Evolutionary conservation across 2,888 invertebrate genomes (phyloP).

Genomic region (Papilio protenor): DNA sequence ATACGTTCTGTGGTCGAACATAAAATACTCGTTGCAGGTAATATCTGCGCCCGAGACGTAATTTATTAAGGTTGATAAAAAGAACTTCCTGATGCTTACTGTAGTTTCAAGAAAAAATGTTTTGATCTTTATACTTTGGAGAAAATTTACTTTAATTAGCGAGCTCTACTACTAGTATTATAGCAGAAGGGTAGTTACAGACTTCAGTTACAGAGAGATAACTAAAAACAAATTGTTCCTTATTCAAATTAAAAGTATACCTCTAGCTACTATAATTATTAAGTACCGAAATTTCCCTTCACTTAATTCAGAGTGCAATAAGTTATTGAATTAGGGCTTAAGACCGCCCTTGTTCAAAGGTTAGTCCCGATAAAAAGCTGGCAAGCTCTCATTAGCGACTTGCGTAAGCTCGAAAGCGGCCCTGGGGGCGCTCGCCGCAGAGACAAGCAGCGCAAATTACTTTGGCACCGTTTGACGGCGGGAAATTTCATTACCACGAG

Average conservation of each 20-base stretch:
- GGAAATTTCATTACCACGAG: constrained; percentile 85
- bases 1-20: constrained; percentile 38
- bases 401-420: constrained; percentile 83
- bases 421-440: constrained; percentile 80
- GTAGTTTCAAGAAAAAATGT: constrained; percentile 19
- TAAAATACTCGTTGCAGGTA: constrained; percentile 43
- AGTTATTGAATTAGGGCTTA: neutral
- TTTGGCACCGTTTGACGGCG: constrained; percentile 84
- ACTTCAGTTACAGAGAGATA: neutral
- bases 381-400: constrained; percentile 79
- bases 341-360: constrained; percentile 58
- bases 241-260: neutral
- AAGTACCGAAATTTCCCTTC: neutral
- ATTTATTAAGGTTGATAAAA: constrained; percentile 42
- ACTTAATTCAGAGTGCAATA: constrained; percentile 24
- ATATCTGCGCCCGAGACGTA: constrained; percentile 31
- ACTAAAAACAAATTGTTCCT: neutral
- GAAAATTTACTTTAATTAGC: neutral
- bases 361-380: constrained; percentile 74
- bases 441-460: constrained; percentile 84
- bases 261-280: neutral
- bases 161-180: neutral
- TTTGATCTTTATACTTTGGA: constrained; percentile 37
- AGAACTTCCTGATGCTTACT: constrained; percentile 40
- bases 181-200: neutral